These are phyloP conservation scores for Chouioia cunea DNA, from an alignment of 2,888 invertebrate species.

Conservation along the genomic window DNA sequence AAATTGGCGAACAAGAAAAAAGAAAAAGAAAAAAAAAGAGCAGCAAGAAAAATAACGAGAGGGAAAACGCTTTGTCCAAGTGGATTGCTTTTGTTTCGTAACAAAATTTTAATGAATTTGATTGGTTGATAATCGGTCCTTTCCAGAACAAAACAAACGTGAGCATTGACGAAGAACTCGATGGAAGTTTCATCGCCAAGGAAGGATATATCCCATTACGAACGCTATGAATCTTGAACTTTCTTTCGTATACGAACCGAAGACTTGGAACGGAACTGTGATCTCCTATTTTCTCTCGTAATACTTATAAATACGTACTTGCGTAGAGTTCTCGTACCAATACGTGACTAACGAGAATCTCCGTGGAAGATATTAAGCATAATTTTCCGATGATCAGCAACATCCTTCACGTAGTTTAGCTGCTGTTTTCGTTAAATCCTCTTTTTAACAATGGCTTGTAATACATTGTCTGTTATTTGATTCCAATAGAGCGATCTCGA, in stretches of 20 bases:
- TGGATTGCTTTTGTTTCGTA: constrained; percentile 27
- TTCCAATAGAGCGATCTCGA: constrained; percentile 44
- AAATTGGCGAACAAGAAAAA: neutral
- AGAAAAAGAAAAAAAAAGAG: no score
- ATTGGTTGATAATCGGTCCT: constrained; percentile 49
- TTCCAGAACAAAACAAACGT: constrained; percentile 62
- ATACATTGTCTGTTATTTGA: constrained; percentile 30
- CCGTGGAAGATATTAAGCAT: constrained; percentile 54
- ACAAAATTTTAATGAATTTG: neutral
- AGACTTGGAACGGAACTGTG: neutral
- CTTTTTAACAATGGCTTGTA: no score
- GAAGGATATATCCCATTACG: constrained; percentile 65
- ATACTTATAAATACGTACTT: no score
- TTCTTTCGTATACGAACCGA: constrained; percentile 41
- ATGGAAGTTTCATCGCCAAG: constrained; percentile 58
- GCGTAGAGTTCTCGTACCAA: constrained; percentile 7
- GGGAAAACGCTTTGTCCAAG: constrained; percentile 1
- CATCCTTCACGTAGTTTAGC: no score
- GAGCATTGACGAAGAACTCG: constrained; percentile 62
- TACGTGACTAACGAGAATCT: constrained; percentile 21
- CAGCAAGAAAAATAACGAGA: no score
- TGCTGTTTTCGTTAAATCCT: no score
- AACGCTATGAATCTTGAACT: constrained; percentile 60
- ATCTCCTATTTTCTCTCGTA: neutral
- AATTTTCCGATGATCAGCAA: constrained; percentile 50